Evolutionary conservation across 1,140 invertebrate genomes (phyloP), one percentile per base, ranked within the genome.

Genomic region (Campoletis sonorensis): DNA sequence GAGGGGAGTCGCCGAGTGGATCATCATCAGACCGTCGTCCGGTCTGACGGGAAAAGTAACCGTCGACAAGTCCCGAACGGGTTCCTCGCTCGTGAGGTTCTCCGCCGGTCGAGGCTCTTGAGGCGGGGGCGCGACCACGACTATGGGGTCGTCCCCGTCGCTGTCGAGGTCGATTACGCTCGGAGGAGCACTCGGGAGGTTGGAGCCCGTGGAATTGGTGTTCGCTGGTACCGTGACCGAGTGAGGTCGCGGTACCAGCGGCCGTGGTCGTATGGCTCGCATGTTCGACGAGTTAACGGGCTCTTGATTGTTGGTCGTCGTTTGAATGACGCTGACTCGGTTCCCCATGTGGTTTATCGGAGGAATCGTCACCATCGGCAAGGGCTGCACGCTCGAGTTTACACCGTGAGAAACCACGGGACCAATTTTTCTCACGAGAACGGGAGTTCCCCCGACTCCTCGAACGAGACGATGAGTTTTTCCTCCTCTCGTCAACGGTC

Each of bases 131-230:
- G 2, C n/a, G 4, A 26, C 1, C 0, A 67, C 3, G 10, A 45
- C 30, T 4, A 78, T 37, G 49, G 51, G 5, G 1, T 84, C 81
- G 61, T 84, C 86, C 0, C 84, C 79, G 61, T 92, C 91, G 37
- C 90, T 91, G 13, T 91, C 91, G 0, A 92, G 33, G 21, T 92
- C 88, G 45, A 92, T 92, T 5, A 92, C 83, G 75, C 83, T 92
- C 1, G 88, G 84, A n/a, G 67, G 72, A 21, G 49, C 0, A 23
- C 72, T 27, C 30, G 16, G 3, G 73, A 78, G 13, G 40, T 54
- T 54, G n/a, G 51, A 18, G 1, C 23, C 2, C 64, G 23, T 77
- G 61, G 26, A n/a, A 77, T 73, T 68, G 68, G 72, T 61, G 40
- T 11, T 45, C 40, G 40, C 40, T 45, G 40, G 40, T 45, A 45